Evolutionary conservation across 1,140 invertebrate species (phyloP).

Genomic region (Halictus rubicundus): DNA sequence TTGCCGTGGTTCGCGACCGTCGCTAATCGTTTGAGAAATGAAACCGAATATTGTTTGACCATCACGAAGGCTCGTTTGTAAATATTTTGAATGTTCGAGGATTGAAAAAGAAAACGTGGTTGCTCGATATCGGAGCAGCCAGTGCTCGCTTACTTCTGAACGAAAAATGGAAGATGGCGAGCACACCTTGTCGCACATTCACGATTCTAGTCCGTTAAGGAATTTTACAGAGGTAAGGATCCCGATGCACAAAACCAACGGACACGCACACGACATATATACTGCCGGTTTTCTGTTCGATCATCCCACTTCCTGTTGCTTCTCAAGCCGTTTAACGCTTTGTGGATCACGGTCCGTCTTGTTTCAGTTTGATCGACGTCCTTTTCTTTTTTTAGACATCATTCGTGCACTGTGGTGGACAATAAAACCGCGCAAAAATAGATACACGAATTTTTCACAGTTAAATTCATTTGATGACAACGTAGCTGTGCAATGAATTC

Average conservation of each 20-base stretch:
- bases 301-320: not conserved
- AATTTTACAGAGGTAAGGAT: slow-evolving; percentile 30
- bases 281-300: slow-evolving; percentile 45
- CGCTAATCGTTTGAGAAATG: no score
- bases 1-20: not conserved
- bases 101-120: no score
- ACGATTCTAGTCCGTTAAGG: slow-evolving; percentile 20
- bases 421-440: no score
- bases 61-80: not conserved
- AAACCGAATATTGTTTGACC: not conserved
- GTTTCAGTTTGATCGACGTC: no score
- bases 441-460: no score
- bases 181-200: not conserved
- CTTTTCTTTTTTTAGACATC: no score
- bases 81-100: not conserved
- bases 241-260: slow-evolving; percentile 36
- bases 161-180: not conserved
- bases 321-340: not conserved
- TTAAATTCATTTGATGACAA: no score
- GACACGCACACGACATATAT: slow-evolving; percentile 45
- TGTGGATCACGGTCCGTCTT: not conserved
- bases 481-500: no score
- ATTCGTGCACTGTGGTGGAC: no score
- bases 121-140: not conserved
- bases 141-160: not conserved